Conservation (phyloP, 2,113 vertebrate genomes). For the Odocoileus hemionus region DNA sequence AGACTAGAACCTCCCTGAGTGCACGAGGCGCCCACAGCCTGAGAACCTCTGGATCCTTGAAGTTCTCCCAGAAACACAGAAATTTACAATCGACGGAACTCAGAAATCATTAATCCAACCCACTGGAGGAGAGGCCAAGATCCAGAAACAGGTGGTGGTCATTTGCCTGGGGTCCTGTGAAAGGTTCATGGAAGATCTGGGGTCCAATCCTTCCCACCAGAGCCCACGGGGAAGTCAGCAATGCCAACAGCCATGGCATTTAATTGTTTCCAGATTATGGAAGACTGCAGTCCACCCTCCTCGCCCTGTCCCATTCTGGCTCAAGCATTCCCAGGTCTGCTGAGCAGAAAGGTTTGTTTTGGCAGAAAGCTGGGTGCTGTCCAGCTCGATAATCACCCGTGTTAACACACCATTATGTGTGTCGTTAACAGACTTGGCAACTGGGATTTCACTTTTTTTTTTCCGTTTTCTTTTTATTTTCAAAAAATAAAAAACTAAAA, state of each 20-base stretch:
- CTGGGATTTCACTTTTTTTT: slow-evolving; percentile 77
- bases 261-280: slow-evolving; percentile 80
- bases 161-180: not conserved
- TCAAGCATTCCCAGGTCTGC: slow-evolving; percentile 74
- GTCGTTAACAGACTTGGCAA: slow-evolving; percentile 84
- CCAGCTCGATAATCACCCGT: slow-evolving; percentile 79
- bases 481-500: slow-evolving; percentile 59
- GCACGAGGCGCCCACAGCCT: not conserved
- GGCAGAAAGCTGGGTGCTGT: slow-evolving; percentile 82
- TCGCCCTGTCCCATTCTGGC: slow-evolving; percentile 47
- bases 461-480: slow-evolving; percentile 60
- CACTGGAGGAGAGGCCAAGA: not conserved
- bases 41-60: not conserved
- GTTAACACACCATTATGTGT: slow-evolving; percentile 85
- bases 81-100: not conserved
- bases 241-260: slow-evolving; percentile 23
- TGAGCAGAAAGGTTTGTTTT: slow-evolving; percentile 83
- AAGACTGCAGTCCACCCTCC: slow-evolving; percentile 7
- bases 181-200: not conserved
- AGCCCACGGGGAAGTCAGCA: not conserved
- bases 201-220: not conserved
- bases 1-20: not conserved
- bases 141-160: slow-evolving; percentile 18
- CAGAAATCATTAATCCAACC: not conserved
- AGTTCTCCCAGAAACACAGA: not conserved